A percentile compares a stretch with the other conserved stretches of the same genome.
Evolutionary conservation across 2,888 invertebrate genomes (phyloP).

Genomic region (Petrolisthes cinctipes): DNA sequence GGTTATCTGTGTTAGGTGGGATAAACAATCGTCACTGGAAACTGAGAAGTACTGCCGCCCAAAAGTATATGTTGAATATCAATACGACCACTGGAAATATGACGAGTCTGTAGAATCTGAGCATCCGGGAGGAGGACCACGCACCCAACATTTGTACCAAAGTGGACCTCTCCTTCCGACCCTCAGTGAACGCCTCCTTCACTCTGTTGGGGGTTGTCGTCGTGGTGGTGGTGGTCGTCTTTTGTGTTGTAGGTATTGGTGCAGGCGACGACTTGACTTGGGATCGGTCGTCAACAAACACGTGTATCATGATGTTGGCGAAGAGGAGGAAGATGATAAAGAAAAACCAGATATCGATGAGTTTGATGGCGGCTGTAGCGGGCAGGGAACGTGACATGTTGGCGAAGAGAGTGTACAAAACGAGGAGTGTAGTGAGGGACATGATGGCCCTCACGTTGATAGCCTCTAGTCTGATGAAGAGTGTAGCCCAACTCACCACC

Average conservation of each 20-base stretch:
- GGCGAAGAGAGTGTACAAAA: conserved; percentile 47
- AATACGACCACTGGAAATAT: conserved; percentile 34
- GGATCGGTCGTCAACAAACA: conserved; percentile 28
- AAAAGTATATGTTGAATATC: conserved; percentile 43
- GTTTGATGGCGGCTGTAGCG: conserved; percentile 40
- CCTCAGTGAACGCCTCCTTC: background rate
- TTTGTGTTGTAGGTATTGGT: background rate
- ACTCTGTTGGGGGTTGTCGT: background rate
- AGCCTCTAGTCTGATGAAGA: conserved; percentile 33
- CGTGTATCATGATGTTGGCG: conserved; percentile 46
- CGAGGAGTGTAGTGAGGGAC: conserved; percentile 42
- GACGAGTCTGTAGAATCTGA: conserved; percentile 22
- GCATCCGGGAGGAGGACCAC: conserved; percentile 13
- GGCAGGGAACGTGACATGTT: conserved; percentile 42
- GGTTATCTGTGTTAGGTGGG: background rate
- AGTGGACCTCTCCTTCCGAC: background rate
- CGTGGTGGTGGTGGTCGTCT: background rate
- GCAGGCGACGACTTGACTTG: background rate
- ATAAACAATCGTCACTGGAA: conserved; percentile 57
- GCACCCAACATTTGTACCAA: background rate
- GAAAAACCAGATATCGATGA: conserved; percentile 53
- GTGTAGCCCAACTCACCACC: conserved; percentile 45
- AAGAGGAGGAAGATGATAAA: conserved; percentile 52
- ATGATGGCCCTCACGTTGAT: conserved; percentile 41
- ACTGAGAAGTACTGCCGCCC: conserved; percentile 68